Evolutionary conservation across 1,140 invertebrate genomes (phyloP), one percentile per base, ranked within the genome.

Genomic region (Anastrepha obliqua): DNA sequence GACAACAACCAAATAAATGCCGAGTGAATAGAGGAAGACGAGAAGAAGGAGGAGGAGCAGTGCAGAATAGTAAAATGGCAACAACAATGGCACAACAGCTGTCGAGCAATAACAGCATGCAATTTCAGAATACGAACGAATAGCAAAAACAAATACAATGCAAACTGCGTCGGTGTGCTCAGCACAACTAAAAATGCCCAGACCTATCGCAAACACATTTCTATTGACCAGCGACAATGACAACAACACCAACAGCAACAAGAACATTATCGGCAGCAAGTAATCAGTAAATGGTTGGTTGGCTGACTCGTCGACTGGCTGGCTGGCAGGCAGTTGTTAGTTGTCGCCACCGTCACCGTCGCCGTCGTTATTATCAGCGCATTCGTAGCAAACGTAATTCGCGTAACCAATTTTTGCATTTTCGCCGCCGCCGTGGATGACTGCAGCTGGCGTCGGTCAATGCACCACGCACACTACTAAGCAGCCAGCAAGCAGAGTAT

Each of bases 201-300:
- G 87, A 88, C 87, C 87, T 88, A 88, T 74, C 87, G 29, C 67
- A 88, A 85, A 78, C 65, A 78, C 60, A 70, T 86, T 88, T 88
- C 87, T 86, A 78, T 88, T 88, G 87, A 88, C 87, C 87, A 86
- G 86, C 67, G 3, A 88, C 44, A 86, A 74, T 29, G 17, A 78
- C n/a, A 47, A 88, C 62, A 51, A 86, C 11, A 74, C 51, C 60
- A 60, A 86, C 20, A 44, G 42, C 47, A 81, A 51, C 1, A 29
- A 74, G 44, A 13, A 55, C n/a, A 81, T 17, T 81, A 81, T 81
- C 74, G 74, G 44, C 47, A 81, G 47, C 74, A 3, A 55, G 47
- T 47, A 81, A 81, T 81, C 74, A 81, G 51, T 17, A 81, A 17
- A 17, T 81, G n/a, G 44, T 55, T 55, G 51, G 51, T 55, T 78